Conservation (phyloP, 2,888 invertebrate genomes). For the Drosophila maculinotata region DNA sequence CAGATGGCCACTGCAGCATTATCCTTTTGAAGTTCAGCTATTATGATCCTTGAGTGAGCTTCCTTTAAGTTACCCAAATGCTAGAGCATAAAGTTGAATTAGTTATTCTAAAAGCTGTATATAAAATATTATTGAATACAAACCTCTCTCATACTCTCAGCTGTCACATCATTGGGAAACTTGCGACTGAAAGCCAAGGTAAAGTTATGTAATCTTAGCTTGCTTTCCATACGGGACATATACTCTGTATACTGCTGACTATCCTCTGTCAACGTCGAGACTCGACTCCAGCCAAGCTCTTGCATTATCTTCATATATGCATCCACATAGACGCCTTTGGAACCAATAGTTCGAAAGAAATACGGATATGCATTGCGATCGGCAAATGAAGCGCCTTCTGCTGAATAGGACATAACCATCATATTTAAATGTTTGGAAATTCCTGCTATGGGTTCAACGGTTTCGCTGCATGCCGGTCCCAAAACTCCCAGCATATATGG, state of each 20-base stretch:
- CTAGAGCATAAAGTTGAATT: slow-evolving; percentile 86
- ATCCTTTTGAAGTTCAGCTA: slow-evolving; percentile 91
- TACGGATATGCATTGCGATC: slow-evolving; percentile 90
- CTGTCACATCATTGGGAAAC: slow-evolving; percentile 86
- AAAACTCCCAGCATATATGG: slow-evolving; percentile 89
- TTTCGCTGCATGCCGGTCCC: slow-evolving; percentile 93
- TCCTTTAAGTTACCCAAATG: slow-evolving; percentile 88
- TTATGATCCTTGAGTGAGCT: slow-evolving; percentile 90
- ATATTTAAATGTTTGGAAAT: slow-evolving; percentile 90
- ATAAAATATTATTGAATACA: neutral
- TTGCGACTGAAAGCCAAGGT: slow-evolving; percentile 89
- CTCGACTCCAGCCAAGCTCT: slow-evolving; percentile 88
- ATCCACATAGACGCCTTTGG: slow-evolving; percentile 87
- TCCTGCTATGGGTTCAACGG: slow-evolving; percentile 91
- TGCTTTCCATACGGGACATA: slow-evolving; percentile 89
- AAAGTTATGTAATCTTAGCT: slow-evolving; percentile 88
- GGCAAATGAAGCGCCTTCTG: slow-evolving; percentile 90
- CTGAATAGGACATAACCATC: slow-evolving; percentile 91
- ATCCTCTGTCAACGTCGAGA: slow-evolving; percentile 92
- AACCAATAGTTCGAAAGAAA: slow-evolving; percentile 92
- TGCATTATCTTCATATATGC: slow-evolving; percentile 89
- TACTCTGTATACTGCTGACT: slow-evolving; percentile 92
- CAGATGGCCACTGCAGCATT: slow-evolving; percentile 92
- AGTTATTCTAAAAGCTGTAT: too few species aligned
- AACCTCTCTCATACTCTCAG: slow-evolving; percentile 47